Evolutionary conservation across 1,140 invertebrate species (phyloP).

Genomic region (Drosophila jambulina): DNA sequence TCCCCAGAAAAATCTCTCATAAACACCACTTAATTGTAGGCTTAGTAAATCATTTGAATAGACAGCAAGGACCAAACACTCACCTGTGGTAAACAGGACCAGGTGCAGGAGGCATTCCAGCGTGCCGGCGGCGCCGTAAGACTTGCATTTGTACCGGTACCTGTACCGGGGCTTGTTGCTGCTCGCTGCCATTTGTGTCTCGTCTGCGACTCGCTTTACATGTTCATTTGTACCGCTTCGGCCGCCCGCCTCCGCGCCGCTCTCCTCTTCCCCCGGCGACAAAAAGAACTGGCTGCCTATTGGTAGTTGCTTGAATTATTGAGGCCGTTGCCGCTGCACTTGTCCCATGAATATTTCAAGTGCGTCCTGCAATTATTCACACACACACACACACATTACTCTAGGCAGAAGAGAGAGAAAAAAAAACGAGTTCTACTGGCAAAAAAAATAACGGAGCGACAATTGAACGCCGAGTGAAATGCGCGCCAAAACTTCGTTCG

Average conservation of each 20-base stretch:
- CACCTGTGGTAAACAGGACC: slow-evolving; percentile 61
- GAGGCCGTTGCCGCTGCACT: slow-evolving; percentile 32
- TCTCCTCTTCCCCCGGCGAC: slow-evolving; percentile 13
- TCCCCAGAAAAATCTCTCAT: not conserved
- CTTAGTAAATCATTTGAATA: not conserved
- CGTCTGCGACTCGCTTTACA: slow-evolving; percentile 41
- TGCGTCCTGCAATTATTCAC: slow-evolving; percentile 56
- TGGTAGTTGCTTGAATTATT: slow-evolving; percentile 48
- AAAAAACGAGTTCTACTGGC: not conserved
- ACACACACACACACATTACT: slow-evolving; percentile 22
- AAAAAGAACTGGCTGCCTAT: slow-evolving; percentile 24
- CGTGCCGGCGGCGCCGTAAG: slow-evolving; percentile 52
- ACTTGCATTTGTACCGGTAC: slow-evolving; percentile 32
- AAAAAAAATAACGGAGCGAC: slow-evolving; percentile 21
- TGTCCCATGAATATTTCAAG: slow-evolving; percentile 67
- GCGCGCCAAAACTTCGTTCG: slow-evolving; percentile 67
- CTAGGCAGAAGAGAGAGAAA: not conserved
- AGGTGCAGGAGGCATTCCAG: slow-evolving; percentile 65
- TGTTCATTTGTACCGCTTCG: slow-evolving; percentile 30
- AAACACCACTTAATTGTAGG: not conserved
- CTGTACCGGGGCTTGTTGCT: slow-evolving; percentile 51
- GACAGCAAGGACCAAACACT: slow-evolving; percentile 9
- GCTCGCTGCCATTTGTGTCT: slow-evolving; percentile 53
- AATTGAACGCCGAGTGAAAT: slow-evolving; percentile 29
- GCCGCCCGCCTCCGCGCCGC: not conserved